Evolutionary conservation across 2,888 invertebrate species (phyloP).

Genomic region (Xestoiulus laeticollis): DNA sequence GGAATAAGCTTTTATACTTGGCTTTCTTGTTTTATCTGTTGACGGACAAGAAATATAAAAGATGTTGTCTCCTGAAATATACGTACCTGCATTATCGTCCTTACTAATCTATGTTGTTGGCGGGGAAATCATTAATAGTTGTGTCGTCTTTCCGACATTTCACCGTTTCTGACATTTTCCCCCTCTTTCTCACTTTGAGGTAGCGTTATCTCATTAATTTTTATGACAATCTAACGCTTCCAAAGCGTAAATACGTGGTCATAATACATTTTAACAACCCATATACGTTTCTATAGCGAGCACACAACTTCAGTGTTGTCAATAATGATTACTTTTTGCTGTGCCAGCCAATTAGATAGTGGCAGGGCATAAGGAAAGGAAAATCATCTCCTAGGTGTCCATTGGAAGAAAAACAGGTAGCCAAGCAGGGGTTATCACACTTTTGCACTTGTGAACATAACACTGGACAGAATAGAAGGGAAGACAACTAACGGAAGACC

Average conservation of each 20-base stretch:
- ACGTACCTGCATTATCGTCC: not conserved
- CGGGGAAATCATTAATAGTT: conserved; percentile 32
- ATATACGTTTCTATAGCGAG: not conserved
- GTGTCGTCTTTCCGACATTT: conserved; percentile 38
- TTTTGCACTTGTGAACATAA: not conserved
- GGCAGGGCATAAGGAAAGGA: not conserved
- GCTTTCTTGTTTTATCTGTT: not conserved
- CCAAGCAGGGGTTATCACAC: not conserved
- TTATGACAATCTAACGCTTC: conserved; percentile 41
- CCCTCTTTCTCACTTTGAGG: conserved; percentile 2
- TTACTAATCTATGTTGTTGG: not conserved
- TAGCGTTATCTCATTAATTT: conserved; percentile 34
- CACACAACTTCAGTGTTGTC: not conserved
- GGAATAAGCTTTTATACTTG: not conserved
- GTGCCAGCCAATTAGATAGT: conserved; percentile 27
- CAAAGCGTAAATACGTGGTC: conserved; percentile 43
- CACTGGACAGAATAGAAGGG: not conserved
- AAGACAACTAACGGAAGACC: not conserved
- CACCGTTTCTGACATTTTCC: conserved; percentile 11
- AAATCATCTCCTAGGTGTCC: conserved; percentile 30
- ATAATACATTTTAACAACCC: conserved; percentile 43
- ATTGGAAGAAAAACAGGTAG: not conserved
- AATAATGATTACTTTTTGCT: conserved; percentile 43
- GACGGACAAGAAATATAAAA: not conserved
- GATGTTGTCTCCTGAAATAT: not conserved